phyloP scores from a whole-genome alignment of 1,140 invertebrate species.

The Nilaparvata lugens region DNA sequence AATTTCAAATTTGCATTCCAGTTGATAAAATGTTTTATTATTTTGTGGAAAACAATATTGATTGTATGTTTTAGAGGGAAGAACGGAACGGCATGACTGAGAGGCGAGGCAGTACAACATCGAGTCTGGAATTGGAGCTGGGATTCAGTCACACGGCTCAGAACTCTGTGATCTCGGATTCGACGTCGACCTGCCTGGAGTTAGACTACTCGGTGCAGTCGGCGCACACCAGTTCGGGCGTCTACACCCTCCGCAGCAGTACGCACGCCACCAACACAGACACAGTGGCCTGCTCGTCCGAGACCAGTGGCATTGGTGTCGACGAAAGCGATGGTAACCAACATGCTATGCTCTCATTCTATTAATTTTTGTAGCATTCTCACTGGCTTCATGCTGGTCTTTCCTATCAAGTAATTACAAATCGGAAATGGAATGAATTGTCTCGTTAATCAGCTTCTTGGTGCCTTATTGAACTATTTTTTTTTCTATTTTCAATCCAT shows the following conservation, averaged over 20 bases:
- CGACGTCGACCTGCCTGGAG: slow-evolving; percentile 42
- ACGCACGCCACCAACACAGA: slow-evolving; percentile 34
- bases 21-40: too few species aligned
- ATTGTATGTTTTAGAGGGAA: slow-evolving; percentile 4
- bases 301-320: slow-evolving; percentile 40
- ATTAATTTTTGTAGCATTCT: too few species aligned
- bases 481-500: too few species aligned
- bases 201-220: slow-evolving; percentile 41
- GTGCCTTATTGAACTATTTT: too few species aligned
- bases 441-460: too few species aligned
- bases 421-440: too few species aligned
- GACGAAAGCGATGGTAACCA: slow-evolving; percentile 23
- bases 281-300: slow-evolving; percentile 37
- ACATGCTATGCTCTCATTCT: too few species aligned
- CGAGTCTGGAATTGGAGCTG: slow-evolving; percentile 66
- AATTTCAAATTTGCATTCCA: too few species aligned
- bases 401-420: too few species aligned
- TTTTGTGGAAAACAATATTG: background rate
- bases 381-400: too few species aligned
- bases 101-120: slow-evolving; percentile 52
- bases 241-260: slow-evolving; percentile 35
- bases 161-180: slow-evolving; percentile 62
- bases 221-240: slow-evolving; percentile 35
- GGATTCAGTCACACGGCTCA: slow-evolving; percentile 75
- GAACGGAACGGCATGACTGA: background rate